Percentiles rank a stretch among this genome's conserved stretches.
These are phyloP conservation scores for Boloria selene DNA, from an alignment of 2,888 invertebrate genomes.

Conservation along the genomic window DNA sequence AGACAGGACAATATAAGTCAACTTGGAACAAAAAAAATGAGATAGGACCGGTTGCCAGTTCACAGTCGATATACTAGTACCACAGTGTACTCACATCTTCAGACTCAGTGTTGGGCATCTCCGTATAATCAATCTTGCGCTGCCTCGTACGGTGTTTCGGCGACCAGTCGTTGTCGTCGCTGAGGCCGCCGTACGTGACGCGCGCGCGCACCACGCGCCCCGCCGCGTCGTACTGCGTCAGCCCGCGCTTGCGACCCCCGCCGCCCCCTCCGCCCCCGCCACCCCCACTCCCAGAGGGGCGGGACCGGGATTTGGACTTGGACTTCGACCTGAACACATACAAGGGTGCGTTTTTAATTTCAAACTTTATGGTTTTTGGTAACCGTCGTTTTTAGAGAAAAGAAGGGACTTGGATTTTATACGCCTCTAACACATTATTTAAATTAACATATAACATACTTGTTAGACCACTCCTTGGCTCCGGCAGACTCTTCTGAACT, in stretches of 20 bases:
- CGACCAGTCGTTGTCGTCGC: slow-evolving; percentile 82
- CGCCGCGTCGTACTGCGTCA: slow-evolving; percentile 68
- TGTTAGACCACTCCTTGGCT: slow-evolving; percentile 61
- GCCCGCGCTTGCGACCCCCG: slow-evolving; percentile 51
- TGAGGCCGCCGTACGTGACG: slow-evolving; percentile 82
- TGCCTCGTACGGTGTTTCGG: slow-evolving; percentile 87
- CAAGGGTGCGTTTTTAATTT: too few relatives aligned
- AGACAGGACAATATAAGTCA: too few relatives aligned
- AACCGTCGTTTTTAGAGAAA: too few relatives aligned
- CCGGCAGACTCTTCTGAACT: slow-evolving; percentile 73
- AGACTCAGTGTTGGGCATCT: slow-evolving; percentile 88
- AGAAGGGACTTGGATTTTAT: too few relatives aligned
- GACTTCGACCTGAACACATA: slow-evolving; percentile 26
- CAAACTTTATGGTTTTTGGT: too few relatives aligned
- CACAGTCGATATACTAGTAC: too few relatives aligned
- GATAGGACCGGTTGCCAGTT: too few relatives aligned
- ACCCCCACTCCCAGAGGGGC: slow-evolving; percentile 43
- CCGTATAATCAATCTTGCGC: slow-evolving; percentile 89
- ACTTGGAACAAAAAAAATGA: too few relatives aligned
- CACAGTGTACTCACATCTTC: slow-evolving; percentile 85
- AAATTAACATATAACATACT: slow-evolving; percentile 14
- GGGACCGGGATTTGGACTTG: slow-evolving; percentile 44
- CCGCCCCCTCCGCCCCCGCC: slow-evolving; percentile 4
- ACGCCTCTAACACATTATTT: too few relatives aligned
- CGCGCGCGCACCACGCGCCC: slow-evolving; percentile 68